Conservation (phyloP, 2,113 vertebrate species). For the Terrapene triunguis region DNA sequence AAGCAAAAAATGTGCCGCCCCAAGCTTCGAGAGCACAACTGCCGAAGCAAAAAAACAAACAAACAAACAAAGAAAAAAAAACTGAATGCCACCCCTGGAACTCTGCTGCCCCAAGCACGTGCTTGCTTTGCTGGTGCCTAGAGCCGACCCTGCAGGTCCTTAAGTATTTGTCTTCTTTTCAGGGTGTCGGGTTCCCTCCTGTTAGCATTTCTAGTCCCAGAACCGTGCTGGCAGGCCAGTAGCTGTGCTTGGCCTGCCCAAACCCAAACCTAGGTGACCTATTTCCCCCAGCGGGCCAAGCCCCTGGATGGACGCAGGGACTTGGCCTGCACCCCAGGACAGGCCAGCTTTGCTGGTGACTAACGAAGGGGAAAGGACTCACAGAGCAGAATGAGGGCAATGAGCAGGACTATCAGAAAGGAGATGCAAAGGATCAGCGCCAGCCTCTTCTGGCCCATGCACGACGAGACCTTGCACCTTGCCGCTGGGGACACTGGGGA, state of each 20-base stretch:
- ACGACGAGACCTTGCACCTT: constrained; percentile 73
- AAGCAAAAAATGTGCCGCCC: too few relatives aligned
- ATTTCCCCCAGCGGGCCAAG: neutral
- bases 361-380: constrained; percentile 21
- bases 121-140: too few relatives aligned
- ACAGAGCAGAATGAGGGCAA: constrained; percentile 82
- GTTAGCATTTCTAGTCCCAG: neutral
- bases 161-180: too few relatives aligned
- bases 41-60: too few relatives aligned
- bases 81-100: too few relatives aligned
- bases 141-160: too few relatives aligned
- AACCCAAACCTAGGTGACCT: neutral
- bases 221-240: neutral
- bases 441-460: constrained; percentile 74
- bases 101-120: too few relatives aligned
- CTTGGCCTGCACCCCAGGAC: neutral
- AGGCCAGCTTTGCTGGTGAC: accelerated
- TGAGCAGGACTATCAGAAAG: constrained; percentile 77
- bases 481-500: constrained; percentile 55
- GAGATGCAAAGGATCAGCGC: constrained; percentile 75
- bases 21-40: too few relatives aligned
- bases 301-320: neutral
- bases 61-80: too few relatives aligned
- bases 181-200: neutral
- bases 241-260: too few relatives aligned